Evolutionary conservation across 2,113 vertebrate genomes (phyloP), one percentile per base, ranked within the genome.

Genomic region (Cynopterus brachyotis): DNA sequence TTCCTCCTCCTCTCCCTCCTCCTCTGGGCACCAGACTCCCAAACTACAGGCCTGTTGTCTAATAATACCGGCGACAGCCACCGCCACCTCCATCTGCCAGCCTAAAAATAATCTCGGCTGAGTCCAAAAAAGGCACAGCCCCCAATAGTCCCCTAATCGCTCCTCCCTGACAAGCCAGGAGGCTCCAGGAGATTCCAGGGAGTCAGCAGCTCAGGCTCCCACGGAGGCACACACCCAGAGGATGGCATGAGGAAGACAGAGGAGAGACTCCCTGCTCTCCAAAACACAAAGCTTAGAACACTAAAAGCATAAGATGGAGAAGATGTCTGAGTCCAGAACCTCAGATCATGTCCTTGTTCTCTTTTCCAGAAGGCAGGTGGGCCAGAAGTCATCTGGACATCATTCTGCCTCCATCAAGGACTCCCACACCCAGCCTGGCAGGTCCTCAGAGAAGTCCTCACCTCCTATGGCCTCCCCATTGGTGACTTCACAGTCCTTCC

Each of bases 31-130:
- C 81, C 88, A 96, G 97, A 96, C 94, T 97, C 93, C 95, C 91
- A 95, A 97, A 97, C 94, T 91, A 96, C 89, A 95, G 95, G 94
- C 94, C 97, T 96, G 96, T 94, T 96, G 94, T 97, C 96, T 97
- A 97, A 97, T 97, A 97, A 97, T 97, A 97, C 94, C 94, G 96
- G 91, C 89, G 96, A 95, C 97, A 98, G 97, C 82, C 97, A 96
- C 96, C 17, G 47, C 96, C 95, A 97, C 97, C 97, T 97, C 97
- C 97, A 97, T 97, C 98, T 97, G 97, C 92, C 82, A 96, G 70
- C 89, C 97, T 97, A 97, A 97, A 97, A 97, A 97, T 98, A 97
- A 97, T 97, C 96, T 92, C 97, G 94, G 89, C 95, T 91, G 93
- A 95, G 95, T 91, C 96, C 94, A 94, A 97, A 97, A 96, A 90